A percentile compares a stretch with the other conserved stretches of the same genome.
These are phyloP conservation scores for Picus viridis DNA, from an alignment of 2,797 vertebrate genomes.

Conservation along the genomic window DNA sequence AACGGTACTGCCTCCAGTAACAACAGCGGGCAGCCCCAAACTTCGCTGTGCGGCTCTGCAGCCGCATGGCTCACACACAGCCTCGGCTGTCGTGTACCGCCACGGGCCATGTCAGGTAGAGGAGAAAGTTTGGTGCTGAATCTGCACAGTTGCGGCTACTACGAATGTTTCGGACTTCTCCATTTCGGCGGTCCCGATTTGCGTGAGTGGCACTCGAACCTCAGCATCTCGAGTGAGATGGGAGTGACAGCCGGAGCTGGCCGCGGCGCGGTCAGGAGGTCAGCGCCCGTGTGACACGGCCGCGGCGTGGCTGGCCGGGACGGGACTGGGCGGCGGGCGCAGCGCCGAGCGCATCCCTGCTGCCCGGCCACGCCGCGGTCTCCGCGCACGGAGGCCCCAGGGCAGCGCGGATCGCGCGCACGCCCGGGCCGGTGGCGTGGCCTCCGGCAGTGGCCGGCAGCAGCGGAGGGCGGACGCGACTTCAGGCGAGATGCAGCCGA, in stretches of 20 bases:
- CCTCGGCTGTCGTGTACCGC: background rate
- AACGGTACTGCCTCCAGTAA: background rate
- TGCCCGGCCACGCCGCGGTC: background rate
- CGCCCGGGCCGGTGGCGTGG: background rate
- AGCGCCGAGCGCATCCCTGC: background rate
- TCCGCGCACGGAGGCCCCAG: background rate
- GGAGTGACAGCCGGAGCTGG: background rate
- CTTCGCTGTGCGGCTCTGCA: background rate
- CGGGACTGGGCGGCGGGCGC: background rate
- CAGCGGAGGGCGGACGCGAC: background rate
- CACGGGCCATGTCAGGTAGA: background rate
- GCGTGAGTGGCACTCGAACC: background rate
- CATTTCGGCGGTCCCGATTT: background rate
- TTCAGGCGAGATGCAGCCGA: background rate
- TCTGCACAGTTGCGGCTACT: background rate
- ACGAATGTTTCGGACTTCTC: fast-evolving
- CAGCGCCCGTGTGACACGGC: background rate
- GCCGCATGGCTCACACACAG: background rate
- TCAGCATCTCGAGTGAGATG: background rate
- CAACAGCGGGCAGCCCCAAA: background rate
- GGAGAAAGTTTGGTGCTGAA: background rate
- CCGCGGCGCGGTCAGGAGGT: background rate
- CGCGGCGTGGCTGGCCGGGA: background rate
- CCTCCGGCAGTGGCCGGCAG: background rate
- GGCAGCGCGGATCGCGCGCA: background rate